Percentiles rank a stretch among this genome's conserved stretches.
phyloP scores from a whole-genome alignment of 2,797 vertebrate species.

The Danio aesculapii region DNA sequence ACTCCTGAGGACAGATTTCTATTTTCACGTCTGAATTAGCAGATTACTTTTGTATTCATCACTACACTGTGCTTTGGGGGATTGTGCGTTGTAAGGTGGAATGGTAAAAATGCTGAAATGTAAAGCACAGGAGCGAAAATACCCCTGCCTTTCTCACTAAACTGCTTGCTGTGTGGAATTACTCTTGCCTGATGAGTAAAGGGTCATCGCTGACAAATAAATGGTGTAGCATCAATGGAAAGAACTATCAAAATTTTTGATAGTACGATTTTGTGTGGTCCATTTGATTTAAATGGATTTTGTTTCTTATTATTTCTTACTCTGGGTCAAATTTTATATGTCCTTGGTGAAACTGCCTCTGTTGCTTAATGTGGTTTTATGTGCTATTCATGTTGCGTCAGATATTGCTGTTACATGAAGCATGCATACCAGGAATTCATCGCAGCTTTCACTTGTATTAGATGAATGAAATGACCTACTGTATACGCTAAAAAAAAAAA shows the following conservation, averaged over 20 bases:
- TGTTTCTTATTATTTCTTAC: neutral
- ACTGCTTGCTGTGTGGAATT: neutral
- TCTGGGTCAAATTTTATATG: neutral
- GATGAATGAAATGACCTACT: neutral
- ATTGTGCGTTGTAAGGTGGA: neutral
- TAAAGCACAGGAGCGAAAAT: neutral
- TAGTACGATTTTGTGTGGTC: neutral
- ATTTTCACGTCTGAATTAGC: conserved; percentile 16
- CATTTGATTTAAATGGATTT: neutral
- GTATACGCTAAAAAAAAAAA: neutral
- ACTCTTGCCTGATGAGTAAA: neutral
- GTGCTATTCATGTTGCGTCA: conserved; percentile 12
- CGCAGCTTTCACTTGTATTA: neutral
- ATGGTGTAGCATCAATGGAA: neutral
- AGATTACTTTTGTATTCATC: conserved; percentile 1
- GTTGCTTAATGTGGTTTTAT: conserved; percentile 23
- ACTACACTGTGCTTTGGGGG: neutral
- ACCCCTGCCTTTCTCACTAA: neutral
- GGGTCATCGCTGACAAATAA: neutral
- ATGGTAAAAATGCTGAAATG: neutral
- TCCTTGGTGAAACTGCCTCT: neutral
- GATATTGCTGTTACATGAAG: neutral
- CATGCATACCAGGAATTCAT: conserved; percentile 5
- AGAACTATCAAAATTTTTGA: neutral
- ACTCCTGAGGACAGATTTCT: conserved; percentile 1